These are phyloP conservation scores for Pogonophryne albipinna DNA, from an alignment of 2,797 vertebrate genomes.

Conservation along the genomic window DNA sequence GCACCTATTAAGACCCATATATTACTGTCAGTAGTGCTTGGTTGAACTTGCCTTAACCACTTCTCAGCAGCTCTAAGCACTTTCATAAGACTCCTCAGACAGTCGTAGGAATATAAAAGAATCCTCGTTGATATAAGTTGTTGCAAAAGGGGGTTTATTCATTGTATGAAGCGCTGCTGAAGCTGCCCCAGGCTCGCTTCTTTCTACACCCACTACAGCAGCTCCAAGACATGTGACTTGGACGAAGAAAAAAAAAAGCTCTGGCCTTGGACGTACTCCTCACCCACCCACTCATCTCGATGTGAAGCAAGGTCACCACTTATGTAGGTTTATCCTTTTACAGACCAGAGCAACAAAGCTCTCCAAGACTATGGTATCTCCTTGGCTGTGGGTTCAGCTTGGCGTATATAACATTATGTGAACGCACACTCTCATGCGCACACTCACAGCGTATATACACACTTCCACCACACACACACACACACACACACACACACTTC, in stretches of 20 bases:
- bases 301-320: conserved; percentile 73
- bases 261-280: conserved; percentile 74
- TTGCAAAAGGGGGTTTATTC: conserved; percentile 71
- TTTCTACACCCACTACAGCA: conserved; percentile 70
- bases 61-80: conserved; percentile 70
- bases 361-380: conserved; percentile 51
- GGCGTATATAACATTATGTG: conserved; percentile 49
- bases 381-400: conserved; percentile 44
- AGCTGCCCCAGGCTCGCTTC: conserved; percentile 64
- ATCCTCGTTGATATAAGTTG: conserved; percentile 63
- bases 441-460: conserved; percentile 23
- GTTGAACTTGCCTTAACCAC: conserved; percentile 77
- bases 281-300: conserved; percentile 73
- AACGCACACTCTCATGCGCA: conserved; percentile 37
- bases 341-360: conserved; percentile 52
- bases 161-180: conserved; percentile 56
- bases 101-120: conserved; percentile 73
- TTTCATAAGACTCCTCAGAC: conserved; percentile 74
- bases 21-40: conserved; percentile 80
- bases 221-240: conserved; percentile 65
- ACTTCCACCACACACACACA: conserved; percentile 39
- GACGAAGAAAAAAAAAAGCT: conserved; percentile 30
- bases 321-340: conserved; percentile 69
- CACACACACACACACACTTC: conserved; percentile 39
- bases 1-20: conserved; percentile 82